phyloP scores from a whole-genome alignment of 2,888 invertebrate species.

The Drosophila suboccidentalis region DNA sequence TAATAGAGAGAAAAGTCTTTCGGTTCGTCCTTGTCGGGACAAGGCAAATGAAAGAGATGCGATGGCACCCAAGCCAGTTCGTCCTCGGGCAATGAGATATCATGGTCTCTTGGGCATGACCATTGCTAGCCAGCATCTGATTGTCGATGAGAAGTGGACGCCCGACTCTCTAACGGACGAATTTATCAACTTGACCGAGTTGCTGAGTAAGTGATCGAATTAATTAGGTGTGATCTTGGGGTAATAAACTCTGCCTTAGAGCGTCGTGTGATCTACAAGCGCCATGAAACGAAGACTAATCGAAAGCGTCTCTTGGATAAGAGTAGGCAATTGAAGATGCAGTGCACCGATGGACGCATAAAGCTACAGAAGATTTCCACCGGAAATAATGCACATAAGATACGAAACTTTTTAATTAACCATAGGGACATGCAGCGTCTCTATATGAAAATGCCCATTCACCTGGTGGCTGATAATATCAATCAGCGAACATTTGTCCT shows the following conservation, averaged over 20 bases:
- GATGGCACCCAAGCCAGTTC: slow-evolving; percentile 78
- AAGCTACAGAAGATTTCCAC: slow-evolving; percentile 77
- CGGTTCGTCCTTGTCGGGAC: slow-evolving; percentile 42
- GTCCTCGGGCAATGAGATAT: slow-evolving; percentile 71
- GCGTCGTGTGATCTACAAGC: slow-evolving; percentile 72
- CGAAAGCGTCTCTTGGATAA: slow-evolving; percentile 58
- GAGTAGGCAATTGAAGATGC: slow-evolving; percentile 66
- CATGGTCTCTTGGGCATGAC: slow-evolving; percentile 84
- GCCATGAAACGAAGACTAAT: slow-evolving; percentile 69
- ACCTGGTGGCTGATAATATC: slow-evolving; percentile 82
- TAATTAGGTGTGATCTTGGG: neutral
- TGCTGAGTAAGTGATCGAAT: slow-evolving; percentile 74
- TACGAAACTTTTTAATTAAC: slow-evolving; percentile 81
- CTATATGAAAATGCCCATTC: slow-evolving; percentile 83
- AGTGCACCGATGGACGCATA: slow-evolving; percentile 80
- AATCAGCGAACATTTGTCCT: slow-evolving; percentile 84
- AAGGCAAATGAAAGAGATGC: slow-evolving; percentile 41
- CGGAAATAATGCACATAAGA: slow-evolving; percentile 75
- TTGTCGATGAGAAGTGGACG: slow-evolving; percentile 83
- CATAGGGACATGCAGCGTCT: slow-evolving; percentile 83
- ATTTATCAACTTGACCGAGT: slow-evolving; percentile 76
- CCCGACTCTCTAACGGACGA: slow-evolving; percentile 76
- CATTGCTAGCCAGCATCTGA: slow-evolving; percentile 80
- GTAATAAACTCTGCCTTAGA: slow-evolving; percentile 47
- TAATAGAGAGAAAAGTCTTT: slow-evolving; percentile 47